These are phyloP conservation scores for Cartodere bifasciata DNA, from an alignment of 2,888 invertebrate genomes.

Conservation along the genomic window DNA sequence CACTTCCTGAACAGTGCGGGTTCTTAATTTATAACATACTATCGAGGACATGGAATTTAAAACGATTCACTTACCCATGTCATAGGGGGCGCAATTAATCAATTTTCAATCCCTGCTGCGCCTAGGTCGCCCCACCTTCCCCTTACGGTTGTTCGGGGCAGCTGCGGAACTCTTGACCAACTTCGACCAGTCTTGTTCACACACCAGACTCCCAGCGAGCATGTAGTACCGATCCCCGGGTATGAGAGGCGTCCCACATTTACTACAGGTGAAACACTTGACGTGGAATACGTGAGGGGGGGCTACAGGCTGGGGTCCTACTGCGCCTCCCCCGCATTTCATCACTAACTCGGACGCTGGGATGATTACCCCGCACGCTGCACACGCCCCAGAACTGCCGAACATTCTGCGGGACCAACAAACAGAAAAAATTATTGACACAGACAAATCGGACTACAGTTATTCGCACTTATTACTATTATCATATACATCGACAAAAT, in stretches of 20 bases:
- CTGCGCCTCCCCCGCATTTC: slow-evolving; percentile 56
- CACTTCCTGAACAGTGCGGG: no score
- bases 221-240: slow-evolving; percentile 89
- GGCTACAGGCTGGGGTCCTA: slow-evolving; percentile 32
- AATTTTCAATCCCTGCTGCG: slow-evolving; percentile 75
- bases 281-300: slow-evolving; percentile 78
- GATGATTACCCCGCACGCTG: slow-evolving; percentile 84
- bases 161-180: slow-evolving; percentile 64
- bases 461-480: no score
- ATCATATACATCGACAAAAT: no score
- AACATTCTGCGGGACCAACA: slow-evolving; percentile 88
- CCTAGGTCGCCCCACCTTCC: slow-evolving; percentile 79
- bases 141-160: slow-evolving; percentile 65
- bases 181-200: slow-evolving; percentile 94
- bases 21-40: no score
- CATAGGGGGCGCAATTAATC: slow-evolving; percentile 21
- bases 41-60: no score
- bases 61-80: no score
- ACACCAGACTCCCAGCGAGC: slow-evolving; percentile 79
- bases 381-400: slow-evolving; percentile 79
- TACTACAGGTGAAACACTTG: slow-evolving; percentile 91
- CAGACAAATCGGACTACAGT: no score
- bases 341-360: slow-evolving; percentile 90
- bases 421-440: no score
- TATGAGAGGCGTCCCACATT: slow-evolving; percentile 78